These are phyloP conservation scores for Criorhina ranunculi DNA, from an alignment of 2,888 invertebrate species.

Conservation along the genomic window DNA sequence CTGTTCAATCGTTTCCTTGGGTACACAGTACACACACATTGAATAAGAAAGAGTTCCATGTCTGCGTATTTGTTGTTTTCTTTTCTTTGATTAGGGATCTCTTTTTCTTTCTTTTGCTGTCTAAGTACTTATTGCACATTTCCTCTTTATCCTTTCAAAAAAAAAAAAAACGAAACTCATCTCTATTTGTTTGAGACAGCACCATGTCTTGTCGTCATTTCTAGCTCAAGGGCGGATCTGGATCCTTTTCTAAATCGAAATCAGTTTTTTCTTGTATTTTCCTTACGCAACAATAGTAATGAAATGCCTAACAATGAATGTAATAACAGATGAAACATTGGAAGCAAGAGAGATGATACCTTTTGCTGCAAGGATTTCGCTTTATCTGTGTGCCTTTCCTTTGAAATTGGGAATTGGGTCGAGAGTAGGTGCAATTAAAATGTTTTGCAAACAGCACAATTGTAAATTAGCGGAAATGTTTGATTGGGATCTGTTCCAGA, in stretches of 20 bases:
- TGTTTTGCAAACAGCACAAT: slow-evolving; percentile 67
- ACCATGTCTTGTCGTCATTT: slow-evolving; percentile 37
- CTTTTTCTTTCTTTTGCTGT: slow-evolving; percentile 7
- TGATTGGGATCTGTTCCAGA: slow-evolving; percentile 59
- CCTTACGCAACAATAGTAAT: slow-evolving; percentile 76
- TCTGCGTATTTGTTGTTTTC: slow-evolving; percentile 18
- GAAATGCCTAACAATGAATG: slow-evolving; percentile 75
- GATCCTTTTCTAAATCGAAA: slow-evolving; percentile 58
- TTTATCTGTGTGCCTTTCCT: slow-evolving; percentile 46
- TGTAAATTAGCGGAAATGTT: slow-evolving; percentile 75
- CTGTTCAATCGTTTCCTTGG: slow-evolving; percentile 43
- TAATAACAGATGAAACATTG: slow-evolving; percentile 74
- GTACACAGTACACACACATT: slow-evolving; percentile 19
- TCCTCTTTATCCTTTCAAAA: slow-evolving; percentile 49
- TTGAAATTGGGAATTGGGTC: slow-evolving; percentile 68
- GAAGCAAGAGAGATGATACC: slow-evolving; percentile 19
- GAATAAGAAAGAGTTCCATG: slow-evolving; percentile 30
- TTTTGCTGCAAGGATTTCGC: slow-evolving; percentile 48
- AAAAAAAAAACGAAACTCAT: slow-evolving; percentile 20
- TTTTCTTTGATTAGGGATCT: slow-evolving; percentile 55
- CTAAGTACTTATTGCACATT: slow-evolving; percentile 43
- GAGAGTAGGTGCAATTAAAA: slow-evolving; percentile 77
- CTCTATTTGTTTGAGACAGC: slow-evolving; percentile 53
- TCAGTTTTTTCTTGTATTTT: slow-evolving; percentile 61
- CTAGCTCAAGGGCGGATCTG: slow-evolving; percentile 69